Evolutionary conservation across 2,113 vertebrate species (phyloP).

Genomic region (Limanda limanda): DNA sequence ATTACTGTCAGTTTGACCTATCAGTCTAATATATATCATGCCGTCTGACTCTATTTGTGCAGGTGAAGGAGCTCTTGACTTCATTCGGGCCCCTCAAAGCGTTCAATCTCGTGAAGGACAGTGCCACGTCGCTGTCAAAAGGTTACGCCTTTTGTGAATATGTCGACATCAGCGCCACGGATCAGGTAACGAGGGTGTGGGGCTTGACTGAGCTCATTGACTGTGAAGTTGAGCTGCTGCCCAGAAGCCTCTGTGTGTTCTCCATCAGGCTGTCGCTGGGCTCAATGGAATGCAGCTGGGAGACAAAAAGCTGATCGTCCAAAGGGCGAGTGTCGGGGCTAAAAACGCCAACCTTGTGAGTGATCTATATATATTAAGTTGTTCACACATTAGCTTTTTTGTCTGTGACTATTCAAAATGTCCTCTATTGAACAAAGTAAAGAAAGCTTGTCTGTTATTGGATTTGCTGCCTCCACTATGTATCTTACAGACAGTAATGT

Average conservation of each 20-base stretch:
- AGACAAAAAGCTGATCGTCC: slow-evolving; percentile 85
- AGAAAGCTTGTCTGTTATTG: too few relatives aligned
- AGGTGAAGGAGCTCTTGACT: slow-evolving; percentile 86
- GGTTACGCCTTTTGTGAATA: slow-evolving; percentile 87
- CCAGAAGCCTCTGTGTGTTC: slow-evolving; percentile 29
- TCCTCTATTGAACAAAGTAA: too few relatives aligned
- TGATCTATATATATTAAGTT: not conserved
- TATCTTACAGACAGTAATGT: too few relatives aligned
- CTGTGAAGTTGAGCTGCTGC: not conserved
- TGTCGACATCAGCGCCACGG: slow-evolving; percentile 81
- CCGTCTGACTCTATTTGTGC: slow-evolving; percentile 50
- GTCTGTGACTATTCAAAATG: too few relatives aligned
- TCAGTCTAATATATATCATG: slow-evolving; percentile 36
- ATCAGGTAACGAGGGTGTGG: slow-evolving; percentile 70
- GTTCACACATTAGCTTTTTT: too few relatives aligned
- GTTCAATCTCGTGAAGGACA: slow-evolving; percentile 87
- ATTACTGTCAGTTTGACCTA: not conserved
- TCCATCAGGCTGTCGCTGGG: slow-evolving; percentile 78
- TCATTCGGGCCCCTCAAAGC: slow-evolving; percentile 85
- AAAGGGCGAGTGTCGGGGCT: slow-evolving; percentile 84
- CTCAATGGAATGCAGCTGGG: slow-evolving; percentile 86
- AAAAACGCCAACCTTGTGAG: slow-evolving; percentile 82
- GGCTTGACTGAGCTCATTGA: fast-evolving
- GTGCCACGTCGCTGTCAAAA: slow-evolving; percentile 85
- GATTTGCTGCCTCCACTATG: too few relatives aligned